These are phyloP conservation scores for Zaprionus davidi DNA, from an alignment of 1,140 invertebrate genomes.

Conservation along the genomic window DNA sequence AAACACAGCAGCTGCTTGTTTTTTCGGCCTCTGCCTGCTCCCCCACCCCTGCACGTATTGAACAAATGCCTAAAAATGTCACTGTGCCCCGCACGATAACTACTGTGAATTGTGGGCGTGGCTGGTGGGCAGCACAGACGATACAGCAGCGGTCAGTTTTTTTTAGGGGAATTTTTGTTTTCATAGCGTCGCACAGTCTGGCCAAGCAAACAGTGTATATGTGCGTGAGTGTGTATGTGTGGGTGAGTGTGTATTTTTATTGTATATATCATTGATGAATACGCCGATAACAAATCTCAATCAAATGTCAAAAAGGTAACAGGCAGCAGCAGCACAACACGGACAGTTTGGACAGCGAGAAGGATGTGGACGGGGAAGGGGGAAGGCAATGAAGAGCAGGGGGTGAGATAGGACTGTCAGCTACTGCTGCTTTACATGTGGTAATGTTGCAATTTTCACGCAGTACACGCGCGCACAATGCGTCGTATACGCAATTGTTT, in stretches of 20 bases:
- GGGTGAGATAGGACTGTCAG: neutral
- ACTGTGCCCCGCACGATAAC: conserved; percentile 71
- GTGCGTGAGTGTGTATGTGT: conserved; percentile 41
- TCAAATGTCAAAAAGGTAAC: conserved; percentile 84
- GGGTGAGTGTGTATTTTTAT: conserved; percentile 71
- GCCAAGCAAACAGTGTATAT: conserved; percentile 39
- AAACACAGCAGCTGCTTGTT: conserved; percentile 75
- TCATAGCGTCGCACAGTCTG: conserved; percentile 59
- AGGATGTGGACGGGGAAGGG: neutral
- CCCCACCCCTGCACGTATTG: conserved; percentile 16
- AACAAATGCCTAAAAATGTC: conserved; percentile 74
- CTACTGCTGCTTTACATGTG: conserved; percentile 46
- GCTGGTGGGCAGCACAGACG: conserved; percentile 20
- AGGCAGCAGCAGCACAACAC: conserved; percentile 54
- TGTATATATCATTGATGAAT: conserved; percentile 84
- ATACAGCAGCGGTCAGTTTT: neutral
- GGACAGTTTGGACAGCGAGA: conserved; percentile 39
- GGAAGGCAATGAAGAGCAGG: neutral
- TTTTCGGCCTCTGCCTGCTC: neutral
- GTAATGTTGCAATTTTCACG: conserved; percentile 83
- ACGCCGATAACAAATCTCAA: conserved; percentile 84
- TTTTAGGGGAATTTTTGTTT: conserved; percentile 31
- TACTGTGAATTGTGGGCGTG: conserved; percentile 62
- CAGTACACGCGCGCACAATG: conserved; percentile 59
- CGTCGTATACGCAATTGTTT: conserved; percentile 81